A percentile compares a stretch with the other conserved stretches of the same genome.
Conservation (phyloP, 2,888 invertebrate species). For the Eupithecia exiguata region DNA sequence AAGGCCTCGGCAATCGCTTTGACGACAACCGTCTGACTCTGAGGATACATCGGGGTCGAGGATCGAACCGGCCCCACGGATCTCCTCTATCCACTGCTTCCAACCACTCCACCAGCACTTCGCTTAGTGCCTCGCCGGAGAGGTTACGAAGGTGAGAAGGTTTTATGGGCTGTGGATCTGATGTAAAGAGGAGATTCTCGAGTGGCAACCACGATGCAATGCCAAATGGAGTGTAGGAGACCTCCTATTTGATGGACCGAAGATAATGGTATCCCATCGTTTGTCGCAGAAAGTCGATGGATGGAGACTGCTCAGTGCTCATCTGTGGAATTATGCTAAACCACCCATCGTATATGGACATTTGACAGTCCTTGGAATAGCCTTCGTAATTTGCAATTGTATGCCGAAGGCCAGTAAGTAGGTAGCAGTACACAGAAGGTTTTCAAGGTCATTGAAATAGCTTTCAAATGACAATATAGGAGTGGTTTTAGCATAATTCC, state of each 20-base stretch:
- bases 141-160: constrained; percentile 72
- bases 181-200: not conserved
- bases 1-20: constrained; percentile 89
- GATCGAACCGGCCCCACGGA: constrained; percentile 90
- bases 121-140: constrained; percentile 87
- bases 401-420: no score
- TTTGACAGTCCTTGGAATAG: no score
- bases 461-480: no score
- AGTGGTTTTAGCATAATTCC: no score
- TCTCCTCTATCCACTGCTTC: constrained; percentile 88
- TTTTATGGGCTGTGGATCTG: not conserved
- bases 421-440: no score
- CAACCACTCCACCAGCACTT: constrained; percentile 87
- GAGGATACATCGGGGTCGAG: constrained; percentile 94
- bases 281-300: not conserved
- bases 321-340: no score
- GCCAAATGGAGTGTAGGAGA: not conserved
- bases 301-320: not conserved
- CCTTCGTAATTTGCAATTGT: no score
- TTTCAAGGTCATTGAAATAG: no score
- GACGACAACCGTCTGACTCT: constrained; percentile 95
- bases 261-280: no score
- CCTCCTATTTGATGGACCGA: not conserved
- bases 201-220: not conserved
- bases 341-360: no score